Conservation (phyloP, 2,888 invertebrate genomes). For the Drosophila picticornis region DNA sequence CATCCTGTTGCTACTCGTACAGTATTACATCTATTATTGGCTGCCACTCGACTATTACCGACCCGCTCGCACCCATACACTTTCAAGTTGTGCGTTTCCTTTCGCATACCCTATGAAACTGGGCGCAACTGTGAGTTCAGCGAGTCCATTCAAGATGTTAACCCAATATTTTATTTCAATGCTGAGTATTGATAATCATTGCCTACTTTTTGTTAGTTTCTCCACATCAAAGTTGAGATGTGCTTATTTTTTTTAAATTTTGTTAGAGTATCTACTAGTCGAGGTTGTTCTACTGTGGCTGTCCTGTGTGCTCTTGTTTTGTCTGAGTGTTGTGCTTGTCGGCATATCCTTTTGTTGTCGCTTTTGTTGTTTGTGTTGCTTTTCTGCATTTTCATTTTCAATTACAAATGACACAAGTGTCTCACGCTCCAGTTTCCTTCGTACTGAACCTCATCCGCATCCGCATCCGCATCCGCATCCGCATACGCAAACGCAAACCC, state of each 20-base stretch:
- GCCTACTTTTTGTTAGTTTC: neutral
- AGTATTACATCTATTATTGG: conserved; percentile 44
- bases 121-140: too few relatives aligned
- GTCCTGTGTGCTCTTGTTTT: conserved; percentile 22
- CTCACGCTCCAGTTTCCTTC: conserved; percentile 74
- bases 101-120: conserved; percentile 1
- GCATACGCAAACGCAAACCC: neutral
- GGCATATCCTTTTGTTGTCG: conserved; percentile 57
- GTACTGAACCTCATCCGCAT: conserved; percentile 22
- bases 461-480: neutral
- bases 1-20: conserved; percentile 19
- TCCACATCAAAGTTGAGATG: neutral
- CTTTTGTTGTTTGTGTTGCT: conserved; percentile 49
- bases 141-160: neutral
- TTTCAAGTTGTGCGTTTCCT: neutral
- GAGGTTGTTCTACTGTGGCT: neutral
- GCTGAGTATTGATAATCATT: neutral
- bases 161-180: neutral
- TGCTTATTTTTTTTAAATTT: neutral
- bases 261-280: conserved; percentile 6
- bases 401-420: conserved; percentile 80
- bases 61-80: conserved; percentile 11
- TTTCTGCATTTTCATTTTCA: conserved; percentile 77
- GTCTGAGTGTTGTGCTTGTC: conserved; percentile 34
- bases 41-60: conserved; percentile 16